Base-by-base conservation (phyloP, 2,888 invertebrate species). In the Seladonia tumulorum region DNA sequence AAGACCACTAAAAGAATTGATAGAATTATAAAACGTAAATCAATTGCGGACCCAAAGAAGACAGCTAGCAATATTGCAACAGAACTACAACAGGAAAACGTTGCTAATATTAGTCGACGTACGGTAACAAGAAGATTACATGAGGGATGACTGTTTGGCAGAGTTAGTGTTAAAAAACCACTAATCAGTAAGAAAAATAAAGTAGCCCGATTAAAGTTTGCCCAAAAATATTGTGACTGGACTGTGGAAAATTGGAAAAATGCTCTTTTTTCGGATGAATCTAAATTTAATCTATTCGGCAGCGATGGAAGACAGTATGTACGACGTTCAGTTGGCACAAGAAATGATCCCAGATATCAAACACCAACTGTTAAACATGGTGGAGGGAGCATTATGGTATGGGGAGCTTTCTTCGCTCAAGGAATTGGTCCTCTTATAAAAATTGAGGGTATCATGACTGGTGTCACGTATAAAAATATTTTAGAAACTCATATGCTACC, bases 201-300 rank as follows among this genome's bases (percentile, higher is more conserved):
- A 14, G 14, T 25, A 12, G 63, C 29, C 25, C 63, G 63, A 25
- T 25, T 29, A 29, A 29, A 5, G 14, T 63, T 29, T 14, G 29
- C 29, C 4, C 16, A 63, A 16, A 29, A 29, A 63, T 29, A 63
- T 29, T 29, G 25, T 25, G 29, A 66, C 2, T 18, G 66, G 35
- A 66, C 66, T 8, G 22, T 70, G 47, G 35, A 68, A 68, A 60
- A 87, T 68, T 80, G 81, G 81, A 80, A 82, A 76, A 63, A 5
- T 10, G 72, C 82, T 57, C 14, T 79, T 47, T 83, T 85, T 63
- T 80, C 80, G 0, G 84, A 85, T 14, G 66, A 89, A 85, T 70
- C 57, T 16, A 82, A 89, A 72, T 75, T 89, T 71, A 83, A 86
- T 78, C 12, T 88, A 16, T 83, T 86, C 42, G 77, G 79, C 73